phyloP scores from a whole-genome alignment of 2,888 invertebrate genomes.

The Melipona bicolor region DNA sequence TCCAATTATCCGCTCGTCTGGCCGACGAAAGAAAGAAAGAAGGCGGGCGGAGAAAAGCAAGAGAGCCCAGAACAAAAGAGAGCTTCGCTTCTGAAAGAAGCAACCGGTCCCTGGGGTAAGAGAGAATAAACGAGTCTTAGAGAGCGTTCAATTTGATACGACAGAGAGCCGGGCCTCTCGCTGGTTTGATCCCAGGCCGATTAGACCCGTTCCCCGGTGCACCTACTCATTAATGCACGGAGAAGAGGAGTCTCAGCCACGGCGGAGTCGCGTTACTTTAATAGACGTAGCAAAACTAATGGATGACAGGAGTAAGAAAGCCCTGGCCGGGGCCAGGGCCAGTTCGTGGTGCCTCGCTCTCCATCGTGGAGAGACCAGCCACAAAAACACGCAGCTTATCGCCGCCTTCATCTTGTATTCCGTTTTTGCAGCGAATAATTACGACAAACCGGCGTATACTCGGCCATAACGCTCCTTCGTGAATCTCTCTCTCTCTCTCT shows the following conservation, averaged over 20 bases:
- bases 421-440: constrained; percentile 57
- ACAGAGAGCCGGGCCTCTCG: constrained; percentile 31
- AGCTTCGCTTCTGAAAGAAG: neutral
- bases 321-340: constrained; percentile 1
- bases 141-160: constrained; percentile 54
- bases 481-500: neutral
- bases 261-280: constrained; percentile 60
- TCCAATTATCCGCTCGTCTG: no score
- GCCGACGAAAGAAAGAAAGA: no score
- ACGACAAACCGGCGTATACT: constrained; percentile 50
- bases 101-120: neutral
- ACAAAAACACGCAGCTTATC: constrained; percentile 53
- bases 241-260: constrained; percentile 47
- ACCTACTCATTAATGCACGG: constrained; percentile 65
- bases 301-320: constrained; percentile 66
- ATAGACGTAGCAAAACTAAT: constrained; percentile 65
- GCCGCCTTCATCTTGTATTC: constrained; percentile 59
- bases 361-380: neutral
- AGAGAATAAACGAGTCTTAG: neutral
- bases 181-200: constrained; percentile 50
- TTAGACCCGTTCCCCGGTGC: constrained; percentile 51
- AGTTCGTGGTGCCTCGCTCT: constrained; percentile 19
- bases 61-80: neutral
- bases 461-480: neutral
- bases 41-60: no score